Base-by-base conservation (phyloP, 1,140 invertebrate species). In the Bombus terrestris region DNA sequence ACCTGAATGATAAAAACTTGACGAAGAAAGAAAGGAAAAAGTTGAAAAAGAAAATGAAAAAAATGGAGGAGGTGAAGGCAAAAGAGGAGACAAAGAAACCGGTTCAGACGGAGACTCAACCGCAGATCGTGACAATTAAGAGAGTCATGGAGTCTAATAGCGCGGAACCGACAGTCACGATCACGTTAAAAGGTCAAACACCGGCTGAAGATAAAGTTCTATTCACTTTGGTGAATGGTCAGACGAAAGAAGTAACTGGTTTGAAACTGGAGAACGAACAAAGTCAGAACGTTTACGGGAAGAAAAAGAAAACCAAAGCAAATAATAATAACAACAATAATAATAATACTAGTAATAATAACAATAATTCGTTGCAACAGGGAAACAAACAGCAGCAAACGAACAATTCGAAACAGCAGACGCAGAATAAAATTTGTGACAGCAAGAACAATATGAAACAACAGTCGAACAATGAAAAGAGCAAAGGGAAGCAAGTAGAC, bases 91-190 rank as follows among this genome's bases (percentile, higher is more conserved):
- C 62, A 78, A 83, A 89, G 91, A 94, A 92, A 92, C 91, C 91
- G 91, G 59, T 92, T 18, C 94, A 91, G 83, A 41, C 87, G 13
- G 94, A 95, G 32, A 93, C 92, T 73, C 93, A 95, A 9, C 96
- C 96, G 53, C 96, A 97, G 81, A 97, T 97, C 93, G 97, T 97
- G 9, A 97, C 97, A 3, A 97, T 97, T 87, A 96, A 97, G 76
- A 94, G 97, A 39, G 96, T 97, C 0, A 96, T 96, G 94, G 96
- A 97, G 86, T 96, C 96, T 12, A 96, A 96, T 81, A 96, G 96
- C 88, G 94, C 96, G 25, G 97, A 97, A 86, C 97, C 97, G 47
- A 97, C 97, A 12, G 97, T 97, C 6, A 97, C 97, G 1, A 97
- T 97, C 57, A 97, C 97, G 2, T 94, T 97, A 22, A 97, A 97